Evolutionary conservation across 2,113 vertebrate species (phyloP).

Genomic region (Tringa solitaria): DNA sequence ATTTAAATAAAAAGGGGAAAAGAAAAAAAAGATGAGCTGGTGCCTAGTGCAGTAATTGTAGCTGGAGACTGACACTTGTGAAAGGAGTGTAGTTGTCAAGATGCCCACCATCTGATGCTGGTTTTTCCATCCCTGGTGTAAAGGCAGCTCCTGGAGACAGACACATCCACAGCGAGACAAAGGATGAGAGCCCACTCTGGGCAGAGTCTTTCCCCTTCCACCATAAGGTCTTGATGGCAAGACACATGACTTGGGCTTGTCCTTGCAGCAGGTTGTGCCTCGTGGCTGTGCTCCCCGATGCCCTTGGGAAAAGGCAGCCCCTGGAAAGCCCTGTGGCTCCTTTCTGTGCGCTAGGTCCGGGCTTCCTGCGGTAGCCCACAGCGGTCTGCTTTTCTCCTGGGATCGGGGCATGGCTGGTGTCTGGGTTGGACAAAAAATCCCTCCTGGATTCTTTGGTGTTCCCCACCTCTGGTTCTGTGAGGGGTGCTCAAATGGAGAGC

Average conservation of each 20-base stretch:
- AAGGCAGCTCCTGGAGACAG: not conserved
- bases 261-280: not conserved
- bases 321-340: not conserved
- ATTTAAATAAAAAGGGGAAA: not conserved
- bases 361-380: accelerated
- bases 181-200: not conserved
- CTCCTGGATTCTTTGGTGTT: not conserved
- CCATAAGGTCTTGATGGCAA: accelerated
- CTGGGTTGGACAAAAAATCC: not conserved
- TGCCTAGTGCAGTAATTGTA: not conserved
- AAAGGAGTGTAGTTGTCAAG: not conserved
- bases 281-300: accelerated
- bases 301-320: not conserved
- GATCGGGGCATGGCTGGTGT: not conserved
- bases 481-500: not conserved
- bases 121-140: not conserved
- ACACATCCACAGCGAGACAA: not conserved
- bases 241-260: accelerated
- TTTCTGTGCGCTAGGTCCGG: not conserved
- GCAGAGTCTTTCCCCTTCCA: not conserved
- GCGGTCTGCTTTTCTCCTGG: not conserved
- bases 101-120: not conserved
- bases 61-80: not conserved
- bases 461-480: not conserved
- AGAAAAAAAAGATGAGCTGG: not conserved